Evolutionary conservation across 2,797 vertebrate genomes (phyloP).

Genomic region (Mus minutoides): DNA sequence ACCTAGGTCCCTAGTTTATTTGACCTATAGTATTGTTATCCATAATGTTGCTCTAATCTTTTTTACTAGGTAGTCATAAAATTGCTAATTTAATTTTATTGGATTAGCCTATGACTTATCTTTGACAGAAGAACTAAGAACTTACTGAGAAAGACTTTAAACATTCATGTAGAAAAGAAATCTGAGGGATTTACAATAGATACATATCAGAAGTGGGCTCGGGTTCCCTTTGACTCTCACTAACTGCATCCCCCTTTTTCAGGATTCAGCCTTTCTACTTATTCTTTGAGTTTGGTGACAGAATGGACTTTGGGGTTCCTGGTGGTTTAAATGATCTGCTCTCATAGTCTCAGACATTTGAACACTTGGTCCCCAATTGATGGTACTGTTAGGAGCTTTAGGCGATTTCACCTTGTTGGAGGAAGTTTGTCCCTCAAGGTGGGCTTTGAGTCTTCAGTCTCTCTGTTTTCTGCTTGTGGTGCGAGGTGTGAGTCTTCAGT

Average conservation of each 20-base stretch:
- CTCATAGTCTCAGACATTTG: background rate
- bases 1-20: background rate
- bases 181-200: background rate
- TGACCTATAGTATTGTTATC: background rate
- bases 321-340: background rate
- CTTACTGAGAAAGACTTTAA: constrained; percentile 45
- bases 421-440: background rate
- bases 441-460: background rate
- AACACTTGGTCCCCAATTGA: background rate
- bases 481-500: background rate
- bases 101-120: background rate
- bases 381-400: background rate
- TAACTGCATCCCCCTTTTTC: background rate
- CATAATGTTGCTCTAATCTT: background rate
- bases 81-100: constrained; percentile 23
- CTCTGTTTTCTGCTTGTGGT: background rate
- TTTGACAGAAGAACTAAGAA: constrained; percentile 33
- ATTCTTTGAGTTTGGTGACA: background rate
- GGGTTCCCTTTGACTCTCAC: background rate
- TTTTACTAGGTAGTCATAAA: background rate
- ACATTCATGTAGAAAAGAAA: constrained; percentile 4
- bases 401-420: background rate
- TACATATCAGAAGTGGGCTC: background rate
- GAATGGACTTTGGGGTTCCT: background rate
- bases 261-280: background rate